These are phyloP conservation scores for Decapterus maruadsi DNA, from an alignment of 2,797 vertebrate species.

Conservation along the genomic window DNA sequence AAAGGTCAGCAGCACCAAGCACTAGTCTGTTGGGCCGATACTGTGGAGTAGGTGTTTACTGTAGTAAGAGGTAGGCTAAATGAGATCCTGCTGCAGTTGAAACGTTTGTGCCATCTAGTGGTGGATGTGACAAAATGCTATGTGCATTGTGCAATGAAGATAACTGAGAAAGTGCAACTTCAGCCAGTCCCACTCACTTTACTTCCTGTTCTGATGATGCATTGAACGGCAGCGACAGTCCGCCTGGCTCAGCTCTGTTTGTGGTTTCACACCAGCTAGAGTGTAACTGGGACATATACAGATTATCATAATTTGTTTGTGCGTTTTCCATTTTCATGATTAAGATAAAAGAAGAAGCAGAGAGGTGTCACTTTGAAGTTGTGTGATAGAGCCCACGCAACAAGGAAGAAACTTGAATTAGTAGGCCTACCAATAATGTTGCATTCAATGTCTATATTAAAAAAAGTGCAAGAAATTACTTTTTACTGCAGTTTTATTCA, in stretches of 20 bases:
- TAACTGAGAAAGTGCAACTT: neutral
- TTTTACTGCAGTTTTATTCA: neutral
- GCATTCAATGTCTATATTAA: neutral
- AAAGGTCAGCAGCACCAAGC: neutral
- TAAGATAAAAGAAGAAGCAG: no score
- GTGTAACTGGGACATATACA: neutral
- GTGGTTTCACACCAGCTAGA: neutral
- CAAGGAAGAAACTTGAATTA: neutral
- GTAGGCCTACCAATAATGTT: neutral
- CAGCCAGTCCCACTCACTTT: no score
- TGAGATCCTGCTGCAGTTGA: neutral
- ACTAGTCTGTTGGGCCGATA: neutral
- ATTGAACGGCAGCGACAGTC: neutral
- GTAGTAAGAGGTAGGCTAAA: no score
- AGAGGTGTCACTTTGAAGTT: neutral
- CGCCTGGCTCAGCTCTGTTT: no score
- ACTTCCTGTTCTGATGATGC: neutral
- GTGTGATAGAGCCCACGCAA: neutral
- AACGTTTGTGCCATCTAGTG: slow-evolving; percentile 36
- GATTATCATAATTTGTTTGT: neutral
- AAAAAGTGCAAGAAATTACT: neutral
- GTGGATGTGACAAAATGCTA: neutral
- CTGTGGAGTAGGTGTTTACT: neutral
- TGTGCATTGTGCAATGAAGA: neutral
- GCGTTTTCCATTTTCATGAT: neutral